A percentile compares a stretch with the other conserved stretches of the same genome.
These are phyloP conservation scores for Corvus cornix DNA, from an alignment of 2,113 vertebrate genomes.

Conservation along the genomic window DNA sequence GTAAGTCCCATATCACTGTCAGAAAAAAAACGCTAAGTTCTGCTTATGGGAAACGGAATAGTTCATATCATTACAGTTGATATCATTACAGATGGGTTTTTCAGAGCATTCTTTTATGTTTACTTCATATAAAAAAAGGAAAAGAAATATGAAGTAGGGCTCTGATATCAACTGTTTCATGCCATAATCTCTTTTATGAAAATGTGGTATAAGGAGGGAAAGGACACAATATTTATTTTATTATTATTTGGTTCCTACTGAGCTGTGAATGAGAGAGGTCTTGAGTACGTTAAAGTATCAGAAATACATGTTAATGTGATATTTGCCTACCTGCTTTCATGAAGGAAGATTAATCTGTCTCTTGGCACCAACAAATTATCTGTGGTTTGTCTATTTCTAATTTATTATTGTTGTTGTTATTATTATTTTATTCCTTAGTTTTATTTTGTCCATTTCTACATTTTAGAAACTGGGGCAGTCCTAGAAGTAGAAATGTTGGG, in stretches of 20 bases:
- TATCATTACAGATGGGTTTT: not conserved
- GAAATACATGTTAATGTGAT: not conserved
- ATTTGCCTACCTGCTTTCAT: not conserved
- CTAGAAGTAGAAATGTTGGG: not conserved
- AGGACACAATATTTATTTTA: not conserved
- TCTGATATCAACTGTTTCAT: not conserved
- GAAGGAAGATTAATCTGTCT: not conserved
- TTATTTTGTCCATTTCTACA: not conserved
- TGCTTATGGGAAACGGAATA: not conserved
- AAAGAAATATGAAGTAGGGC: not conserved
- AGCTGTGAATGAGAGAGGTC: not conserved
- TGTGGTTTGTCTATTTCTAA: not conserved
- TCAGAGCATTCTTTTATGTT: not conserved
- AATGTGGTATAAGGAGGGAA: not conserved
- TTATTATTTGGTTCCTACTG: not conserved
- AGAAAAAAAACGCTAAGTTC: not conserved
- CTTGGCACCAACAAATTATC: not conserved
- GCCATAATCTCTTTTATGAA: not conserved
- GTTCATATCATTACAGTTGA: not conserved
- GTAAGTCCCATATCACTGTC: not conserved
- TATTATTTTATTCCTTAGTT: not conserved
- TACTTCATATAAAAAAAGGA: not conserved
- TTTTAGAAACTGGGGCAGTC: not conserved
- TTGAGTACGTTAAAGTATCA: not conserved
- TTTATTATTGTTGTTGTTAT: not conserved